phyloP scores from a whole-genome alignment of 37 sponge, comb jelly and placozoan species.

The Agelas oroides region DNA sequence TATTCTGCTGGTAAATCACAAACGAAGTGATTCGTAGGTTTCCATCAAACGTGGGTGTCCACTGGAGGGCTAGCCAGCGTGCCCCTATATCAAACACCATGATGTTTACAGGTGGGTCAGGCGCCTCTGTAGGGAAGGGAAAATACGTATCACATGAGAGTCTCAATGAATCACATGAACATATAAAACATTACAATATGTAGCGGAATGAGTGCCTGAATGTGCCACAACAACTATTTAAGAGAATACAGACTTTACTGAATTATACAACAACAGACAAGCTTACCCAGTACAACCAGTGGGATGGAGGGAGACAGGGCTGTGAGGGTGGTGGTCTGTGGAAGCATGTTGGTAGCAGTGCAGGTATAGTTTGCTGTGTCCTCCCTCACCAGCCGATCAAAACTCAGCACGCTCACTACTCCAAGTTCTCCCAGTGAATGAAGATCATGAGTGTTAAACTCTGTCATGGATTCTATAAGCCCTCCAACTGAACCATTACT shows the following conservation, averaged over 20 bases:
- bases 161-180: too few relatives aligned
- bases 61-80: constrained; percentile 42
- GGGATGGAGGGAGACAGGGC: constrained; percentile 17
- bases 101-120: constrained; percentile 58
- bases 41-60: constrained; percentile 68
- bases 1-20: constrained; percentile 14
- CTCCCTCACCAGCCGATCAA: constrained; percentile 32
- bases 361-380: constrained; percentile 82
- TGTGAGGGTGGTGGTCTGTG: constrained; percentile 22
- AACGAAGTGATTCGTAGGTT: constrained; percentile 50
- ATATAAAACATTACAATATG: too few relatives aligned
- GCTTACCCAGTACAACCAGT: constrained; percentile 60
- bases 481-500: constrained; percentile 18
- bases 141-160: too few relatives aligned
- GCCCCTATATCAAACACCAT: neutral
- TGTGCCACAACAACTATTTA: too few relatives aligned
- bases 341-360: constrained; percentile 37
- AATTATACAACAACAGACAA: too few relatives aligned
- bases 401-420: constrained; percentile 41
- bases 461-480: constrained; percentile 8
- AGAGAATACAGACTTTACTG: too few relatives aligned
- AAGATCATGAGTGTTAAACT: neutral
- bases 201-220: too few relatives aligned
- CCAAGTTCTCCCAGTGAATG: constrained; percentile 27
- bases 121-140: constrained; percentile 49